Conservation (phyloP, 2,113 vertebrate species). For the Acinonyx jubatus region DNA sequence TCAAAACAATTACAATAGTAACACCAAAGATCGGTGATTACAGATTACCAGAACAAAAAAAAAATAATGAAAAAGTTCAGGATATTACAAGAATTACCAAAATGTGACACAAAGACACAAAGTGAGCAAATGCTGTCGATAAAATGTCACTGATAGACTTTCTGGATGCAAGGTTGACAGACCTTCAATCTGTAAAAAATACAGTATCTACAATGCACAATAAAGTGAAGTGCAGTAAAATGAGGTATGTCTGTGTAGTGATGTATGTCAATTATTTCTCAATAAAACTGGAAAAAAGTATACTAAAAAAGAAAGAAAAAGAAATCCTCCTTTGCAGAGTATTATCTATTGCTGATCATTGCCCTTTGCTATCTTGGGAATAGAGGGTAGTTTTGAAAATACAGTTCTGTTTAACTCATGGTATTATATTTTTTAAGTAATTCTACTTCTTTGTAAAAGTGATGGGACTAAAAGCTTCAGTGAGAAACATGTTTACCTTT, state of each 20-base stretch:
- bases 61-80: neutral
- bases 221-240: neutral
- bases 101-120: neutral
- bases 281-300: neutral
- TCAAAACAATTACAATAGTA: neutral
- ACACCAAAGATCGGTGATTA: neutral
- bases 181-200: neutral
- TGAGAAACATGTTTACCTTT: neutral
- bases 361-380: neutral
- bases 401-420: neutral
- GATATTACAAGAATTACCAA: neutral
- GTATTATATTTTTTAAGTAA: neutral
- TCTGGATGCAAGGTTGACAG: neutral
- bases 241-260: neutral
- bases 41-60: neutral
- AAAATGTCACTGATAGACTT: neutral
- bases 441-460: neutral
- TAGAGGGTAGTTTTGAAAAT: neutral
- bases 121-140: neutral
- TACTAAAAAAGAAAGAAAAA: neutral
- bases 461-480: neutral
- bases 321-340: neutral
- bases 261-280: neutral
- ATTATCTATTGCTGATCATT: neutral
- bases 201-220: neutral